Evolutionary conservation across 37 sponge, comb jelly and placozoan species (phyloP), one percentile per base, ranked within the genome.

Genomic region (Halisarca cf. caerulea): DNA sequence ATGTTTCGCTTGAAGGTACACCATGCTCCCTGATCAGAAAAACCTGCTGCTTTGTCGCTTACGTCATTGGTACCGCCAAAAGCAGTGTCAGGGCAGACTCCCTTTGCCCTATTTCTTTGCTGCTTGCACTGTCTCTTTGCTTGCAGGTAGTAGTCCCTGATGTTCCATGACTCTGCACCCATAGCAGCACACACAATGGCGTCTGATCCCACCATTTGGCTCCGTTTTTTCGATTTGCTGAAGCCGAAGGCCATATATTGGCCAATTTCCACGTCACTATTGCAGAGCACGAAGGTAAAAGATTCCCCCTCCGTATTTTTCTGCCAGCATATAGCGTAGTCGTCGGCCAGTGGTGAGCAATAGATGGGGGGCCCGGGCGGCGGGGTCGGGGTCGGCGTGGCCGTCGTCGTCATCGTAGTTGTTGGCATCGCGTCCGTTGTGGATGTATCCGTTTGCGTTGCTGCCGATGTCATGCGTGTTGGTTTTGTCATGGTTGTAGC

Each of bases 161-260:
- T 39, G 18, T 5, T 36, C 40, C 37, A 33, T 8, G 72, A 30
- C 7, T 15, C 6, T 6, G 14, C 28, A 30, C 8, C 28, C 3
- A 34, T 15, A 8, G 3, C 2, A 9, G 21, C 28, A 36, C 72
- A 71, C 40, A 71, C 72, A 36, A 71, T 39, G 3, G 72, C 72
- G 32, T 71, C 72, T 30, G 72, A 32, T 14, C 40, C 28, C 37
- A 34, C 3, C 72, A 71, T 71, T 32, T 6, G 5, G 7, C 40
- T 71, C 20, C 28, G 37, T 36, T 8, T 71, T 9, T 8, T 36
- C 5, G 14, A 34, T 3, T 30, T 23, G 32, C 40, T 37, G 7
- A 5, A 71, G 7, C 72, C 72, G 32, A 71, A 71, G 4, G 72
- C 72, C 72, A 71, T 71, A 39, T 71, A 71, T 36, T 71, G 38